Evolutionary conservation across 1,140 invertebrate genomes (phyloP).

Genomic region (Penaeus vannamei): DNA sequence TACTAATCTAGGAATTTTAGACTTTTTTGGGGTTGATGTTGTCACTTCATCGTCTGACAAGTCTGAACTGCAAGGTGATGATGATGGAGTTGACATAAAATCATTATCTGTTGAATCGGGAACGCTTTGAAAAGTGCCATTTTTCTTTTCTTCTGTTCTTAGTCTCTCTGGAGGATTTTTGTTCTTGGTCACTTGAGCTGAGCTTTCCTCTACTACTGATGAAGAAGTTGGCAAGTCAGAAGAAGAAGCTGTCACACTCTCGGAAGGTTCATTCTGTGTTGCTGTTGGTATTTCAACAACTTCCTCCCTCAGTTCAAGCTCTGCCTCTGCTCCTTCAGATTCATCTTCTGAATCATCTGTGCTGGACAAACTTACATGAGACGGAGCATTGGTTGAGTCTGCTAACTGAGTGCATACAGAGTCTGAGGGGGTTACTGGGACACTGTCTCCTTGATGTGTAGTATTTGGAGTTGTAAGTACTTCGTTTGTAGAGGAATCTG

Average conservation of each 20-base stretch:
- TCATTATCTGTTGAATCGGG: conserved; percentile 17
- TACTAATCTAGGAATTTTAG: conserved; percentile 57
- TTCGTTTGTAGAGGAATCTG: too few species aligned
- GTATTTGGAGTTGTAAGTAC: too few species aligned
- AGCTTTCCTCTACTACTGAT: too few species aligned
- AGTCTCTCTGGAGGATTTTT: not conserved
- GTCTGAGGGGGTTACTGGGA: too few species aligned
- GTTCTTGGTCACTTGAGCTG: not conserved
- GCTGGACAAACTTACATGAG: not conserved
- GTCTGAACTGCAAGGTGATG: conserved; percentile 33
- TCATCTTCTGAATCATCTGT: not conserved
- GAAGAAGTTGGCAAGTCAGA: too few species aligned
- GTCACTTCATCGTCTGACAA: conserved; percentile 47
- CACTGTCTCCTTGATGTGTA: too few species aligned
- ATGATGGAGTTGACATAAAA: not conserved
- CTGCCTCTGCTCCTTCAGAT: conserved; percentile 39
- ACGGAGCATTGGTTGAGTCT: not conserved
- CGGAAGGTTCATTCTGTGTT: not conserved
- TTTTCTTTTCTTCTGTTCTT: conserved; percentile 2
- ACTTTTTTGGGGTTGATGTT: conserved; percentile 54
- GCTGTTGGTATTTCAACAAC: conserved; percentile 8
- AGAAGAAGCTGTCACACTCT: too few species aligned
- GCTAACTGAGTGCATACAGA: not conserved
- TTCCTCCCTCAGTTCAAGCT: conserved; percentile 25
- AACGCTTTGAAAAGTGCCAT: not conserved